Evolutionary conservation across 2,888 invertebrate genomes (phyloP).

Genomic region (Cepaea hortensis): DNA sequence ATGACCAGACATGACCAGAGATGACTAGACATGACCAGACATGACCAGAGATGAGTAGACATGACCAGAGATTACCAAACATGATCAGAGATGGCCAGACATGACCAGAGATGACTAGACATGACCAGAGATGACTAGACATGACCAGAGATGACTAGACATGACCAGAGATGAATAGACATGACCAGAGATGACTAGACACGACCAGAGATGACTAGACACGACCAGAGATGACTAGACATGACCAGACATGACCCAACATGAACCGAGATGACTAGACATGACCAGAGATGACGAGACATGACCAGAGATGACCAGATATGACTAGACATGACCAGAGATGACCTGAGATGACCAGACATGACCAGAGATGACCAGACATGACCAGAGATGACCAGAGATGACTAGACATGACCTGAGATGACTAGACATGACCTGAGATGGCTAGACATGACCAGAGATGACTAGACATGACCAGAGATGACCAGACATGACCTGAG

Average conservation of each 20-base stretch:
- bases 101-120: not conserved
- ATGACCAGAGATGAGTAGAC: no score
- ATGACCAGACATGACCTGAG: not conserved
- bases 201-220: no score
- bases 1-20: no score
- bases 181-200: no score
- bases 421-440: slow-evolving; percentile 17
- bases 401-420: slow-evolving; percentile 26
- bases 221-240: no score
- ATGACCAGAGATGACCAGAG: slow-evolving; percentile 16
- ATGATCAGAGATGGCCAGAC: slow-evolving; percentile 20
- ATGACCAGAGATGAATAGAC: no score
- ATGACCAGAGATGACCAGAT: no score
- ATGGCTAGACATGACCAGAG: not conserved
- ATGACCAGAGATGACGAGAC: not conserved
- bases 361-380: not conserved
- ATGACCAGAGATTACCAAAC: slow-evolving; percentile 1
- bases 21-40: no score
- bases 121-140: not conserved
- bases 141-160: no score
- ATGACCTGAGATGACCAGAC: no score
- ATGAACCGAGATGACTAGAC: not conserved
- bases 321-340: no score
- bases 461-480: not conserved
- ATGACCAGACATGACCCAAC: no score